These are phyloP conservation scores for Timema podura DNA, from an alignment of 2,888 invertebrate genomes.

Conservation along the genomic window DNA sequence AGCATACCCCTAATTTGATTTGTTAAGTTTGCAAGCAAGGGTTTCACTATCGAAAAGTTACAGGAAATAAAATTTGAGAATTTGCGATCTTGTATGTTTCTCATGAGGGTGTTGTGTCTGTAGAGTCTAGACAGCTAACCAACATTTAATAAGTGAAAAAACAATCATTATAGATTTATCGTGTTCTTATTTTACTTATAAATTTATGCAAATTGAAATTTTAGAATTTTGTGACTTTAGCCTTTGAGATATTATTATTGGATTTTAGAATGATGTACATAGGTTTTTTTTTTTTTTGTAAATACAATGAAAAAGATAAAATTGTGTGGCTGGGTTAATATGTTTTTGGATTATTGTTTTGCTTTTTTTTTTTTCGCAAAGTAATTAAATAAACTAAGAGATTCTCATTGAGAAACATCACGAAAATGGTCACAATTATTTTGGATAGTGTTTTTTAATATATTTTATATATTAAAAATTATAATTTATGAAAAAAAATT, in stretches of 20 bases:
- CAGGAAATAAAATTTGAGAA: no score
- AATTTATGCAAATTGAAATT: constrained; percentile 23
- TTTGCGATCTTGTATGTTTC: constrained; percentile 4
- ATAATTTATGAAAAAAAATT: no score
- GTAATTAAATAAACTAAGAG: constrained; percentile 16
- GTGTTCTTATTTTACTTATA: constrained; percentile 29
- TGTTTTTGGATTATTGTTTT: constrained; percentile 24
- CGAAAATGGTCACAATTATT: no score
- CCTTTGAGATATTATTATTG: constrained; percentile 28
- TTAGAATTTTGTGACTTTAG: constrained; percentile 24
- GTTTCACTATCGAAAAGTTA: no score
- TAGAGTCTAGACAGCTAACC: constrained; percentile 31
- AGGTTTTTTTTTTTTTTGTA: constrained; percentile 23
- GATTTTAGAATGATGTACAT: constrained; percentile 25
- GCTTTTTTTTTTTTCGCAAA: constrained; percentile 30
- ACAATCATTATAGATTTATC: constrained; percentile 26
- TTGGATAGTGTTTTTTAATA: no score
- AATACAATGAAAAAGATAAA: constrained; percentile 21
- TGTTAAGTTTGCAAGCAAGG: no score
- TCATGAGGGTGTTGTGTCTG: constrained; percentile 26
- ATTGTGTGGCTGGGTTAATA: constrained; percentile 24
- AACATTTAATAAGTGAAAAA: constrained; percentile 26
- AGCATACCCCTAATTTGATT: no score
- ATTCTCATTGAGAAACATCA: no score
- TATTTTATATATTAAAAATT: no score